These are phyloP conservation scores for Sebastes matsubarae DNA, from an alignment of 2,797 vertebrate genomes.

Conservation along the genomic window DNA sequence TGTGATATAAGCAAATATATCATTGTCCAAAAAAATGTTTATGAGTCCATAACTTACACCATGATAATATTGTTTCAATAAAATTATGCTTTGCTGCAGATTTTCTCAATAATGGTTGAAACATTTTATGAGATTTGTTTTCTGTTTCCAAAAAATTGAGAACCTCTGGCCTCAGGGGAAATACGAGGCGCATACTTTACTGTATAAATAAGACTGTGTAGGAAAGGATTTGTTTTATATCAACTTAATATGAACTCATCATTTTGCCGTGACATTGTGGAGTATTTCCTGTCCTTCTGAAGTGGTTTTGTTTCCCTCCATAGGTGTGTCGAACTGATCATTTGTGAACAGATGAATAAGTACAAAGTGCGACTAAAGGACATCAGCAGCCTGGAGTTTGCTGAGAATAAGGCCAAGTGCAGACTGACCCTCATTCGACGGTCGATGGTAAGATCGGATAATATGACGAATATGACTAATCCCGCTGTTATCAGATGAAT, in stretches of 20 bases:
- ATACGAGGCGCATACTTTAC: not conserved
- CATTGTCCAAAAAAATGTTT: not conserved
- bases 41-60: not conserved
- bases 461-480: not conserved
- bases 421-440: constrained; percentile 93
- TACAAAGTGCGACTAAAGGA: constrained; percentile 96
- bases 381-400: constrained; percentile 96
- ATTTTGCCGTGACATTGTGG: not conserved
- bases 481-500: constrained; percentile 5
- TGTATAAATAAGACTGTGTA: not conserved
- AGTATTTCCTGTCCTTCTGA: not conserved
- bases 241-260: not conserved
- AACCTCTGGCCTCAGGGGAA: not conserved
- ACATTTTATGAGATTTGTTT: not conserved
- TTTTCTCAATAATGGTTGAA: not conserved
- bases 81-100: not conserved
- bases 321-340: constrained; percentile 95
- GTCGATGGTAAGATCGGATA: constrained; percentile 90
- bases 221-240: not conserved
- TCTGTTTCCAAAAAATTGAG: not conserved
- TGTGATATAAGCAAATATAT: too few species aligned
- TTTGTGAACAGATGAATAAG: constrained; percentile 97
- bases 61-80: not conserved
- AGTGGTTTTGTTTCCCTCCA: not conserved
- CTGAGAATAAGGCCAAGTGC: constrained; percentile 96